Evolutionary conservation across 2,888 invertebrate species (phyloP).

Genomic region (Drosophila macrospina): DNA sequence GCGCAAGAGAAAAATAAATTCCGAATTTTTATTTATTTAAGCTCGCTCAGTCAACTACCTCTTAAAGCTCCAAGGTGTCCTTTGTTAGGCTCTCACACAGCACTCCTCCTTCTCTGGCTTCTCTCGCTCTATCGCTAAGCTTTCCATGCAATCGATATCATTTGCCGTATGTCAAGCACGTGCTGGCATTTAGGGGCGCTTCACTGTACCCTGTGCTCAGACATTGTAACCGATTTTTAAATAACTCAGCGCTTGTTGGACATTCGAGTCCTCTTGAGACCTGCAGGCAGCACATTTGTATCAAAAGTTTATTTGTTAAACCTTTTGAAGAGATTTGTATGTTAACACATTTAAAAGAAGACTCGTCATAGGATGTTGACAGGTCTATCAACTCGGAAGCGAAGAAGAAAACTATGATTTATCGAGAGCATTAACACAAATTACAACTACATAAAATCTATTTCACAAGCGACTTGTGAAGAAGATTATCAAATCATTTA

Average conservation of each 20-base stretch:
- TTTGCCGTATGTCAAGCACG: slow-evolving; percentile 56
- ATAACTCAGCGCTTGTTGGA: slow-evolving; percentile 31
- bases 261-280: slow-evolving; percentile 20
- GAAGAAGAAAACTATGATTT: too few species aligned
- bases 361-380: neutral
- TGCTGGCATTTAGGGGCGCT: slow-evolving; percentile 48
- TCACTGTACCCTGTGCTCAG: slow-evolving; percentile 19
- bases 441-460: too few species aligned
- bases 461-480: too few species aligned
- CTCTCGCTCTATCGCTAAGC: neutral
- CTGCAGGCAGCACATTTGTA: neutral
- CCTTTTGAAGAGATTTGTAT: neutral
- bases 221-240: slow-evolving; percentile 41
- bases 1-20: slow-evolving; percentile 22
- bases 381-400: neutral
- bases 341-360: neutral
- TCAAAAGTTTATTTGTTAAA: neutral
- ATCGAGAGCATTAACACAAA: too few species aligned
- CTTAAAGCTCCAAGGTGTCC: slow-evolving; percentile 53
- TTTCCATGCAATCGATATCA: slow-evolving; percentile 55
- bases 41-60: slow-evolving; percentile 16
- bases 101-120: neutral
- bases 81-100: neutral
- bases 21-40: slow-evolving; percentile 59
- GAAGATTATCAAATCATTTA: too few species aligned